Conservation (phyloP, 2,113 vertebrate species). For the Psammodynastes pulverulentus region DNA sequence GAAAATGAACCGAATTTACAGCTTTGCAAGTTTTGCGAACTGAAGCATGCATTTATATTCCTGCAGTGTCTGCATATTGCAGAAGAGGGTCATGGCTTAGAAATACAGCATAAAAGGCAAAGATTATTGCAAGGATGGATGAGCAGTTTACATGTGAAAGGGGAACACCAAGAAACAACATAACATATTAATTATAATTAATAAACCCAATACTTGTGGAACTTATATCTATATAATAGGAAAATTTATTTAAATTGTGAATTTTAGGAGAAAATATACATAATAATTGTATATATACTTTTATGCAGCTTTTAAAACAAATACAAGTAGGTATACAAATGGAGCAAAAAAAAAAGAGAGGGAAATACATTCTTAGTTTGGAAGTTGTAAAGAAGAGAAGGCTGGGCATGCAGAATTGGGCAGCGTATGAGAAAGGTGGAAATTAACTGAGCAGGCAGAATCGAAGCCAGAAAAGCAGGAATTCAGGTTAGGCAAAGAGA, state of each 20-base stretch:
- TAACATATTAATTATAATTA: background rate
- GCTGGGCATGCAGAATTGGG: background rate
- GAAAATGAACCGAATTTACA: background rate
- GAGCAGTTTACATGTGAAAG: background rate
- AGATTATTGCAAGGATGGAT: background rate
- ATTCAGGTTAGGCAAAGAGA: background rate
- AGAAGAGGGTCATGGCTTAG: background rate
- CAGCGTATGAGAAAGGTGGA: background rate
- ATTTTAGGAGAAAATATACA: background rate
- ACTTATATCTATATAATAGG: background rate
- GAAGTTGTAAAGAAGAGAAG: background rate
- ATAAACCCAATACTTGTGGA: background rate
- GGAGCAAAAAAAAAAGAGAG: background rate
- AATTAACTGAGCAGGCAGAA: background rate
- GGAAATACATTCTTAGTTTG: background rate
- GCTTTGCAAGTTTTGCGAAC: background rate
- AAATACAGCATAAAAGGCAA: background rate
- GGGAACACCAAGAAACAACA: background rate
- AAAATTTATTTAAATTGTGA: background rate
- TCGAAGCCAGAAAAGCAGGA: background rate
- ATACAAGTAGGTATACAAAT: background rate
- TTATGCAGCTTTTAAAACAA: background rate
- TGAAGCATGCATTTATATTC: background rate
- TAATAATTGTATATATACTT: background rate
- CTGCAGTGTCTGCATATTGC: background rate